Conservation (phyloP, 2,888 invertebrate genomes). For the Pandemis heparana region DNA sequence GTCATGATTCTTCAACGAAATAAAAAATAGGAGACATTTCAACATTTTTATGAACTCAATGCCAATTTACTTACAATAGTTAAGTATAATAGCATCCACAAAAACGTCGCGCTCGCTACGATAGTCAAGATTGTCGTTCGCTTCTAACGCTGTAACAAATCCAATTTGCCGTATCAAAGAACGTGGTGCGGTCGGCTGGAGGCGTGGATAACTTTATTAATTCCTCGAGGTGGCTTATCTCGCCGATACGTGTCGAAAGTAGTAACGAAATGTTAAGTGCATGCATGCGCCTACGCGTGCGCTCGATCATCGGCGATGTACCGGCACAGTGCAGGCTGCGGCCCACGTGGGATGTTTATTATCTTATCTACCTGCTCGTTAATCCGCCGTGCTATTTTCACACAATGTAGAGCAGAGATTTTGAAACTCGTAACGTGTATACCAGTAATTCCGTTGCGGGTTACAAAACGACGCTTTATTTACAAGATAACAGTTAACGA, state of each 20-base stretch:
- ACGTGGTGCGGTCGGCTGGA: slow-evolving; percentile 53
- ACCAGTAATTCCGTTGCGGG: slow-evolving; percentile 47
- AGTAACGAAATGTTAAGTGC: slow-evolving; percentile 73
- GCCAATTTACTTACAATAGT: slow-evolving; percentile 21
- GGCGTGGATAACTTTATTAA: slow-evolving; percentile 70
- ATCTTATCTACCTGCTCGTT: slow-evolving; percentile 75
- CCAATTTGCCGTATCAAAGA: slow-evolving; percentile 52
- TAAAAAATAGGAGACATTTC: slow-evolving; percentile 15
- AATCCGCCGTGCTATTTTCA: slow-evolving; percentile 74
- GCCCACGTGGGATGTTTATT: slow-evolving; percentile 74
- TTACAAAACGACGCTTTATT: slow-evolving; percentile 48
- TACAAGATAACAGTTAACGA: slow-evolving; percentile 1
- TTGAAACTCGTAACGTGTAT: slow-evolving; percentile 55
- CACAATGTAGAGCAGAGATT: slow-evolving; percentile 65
- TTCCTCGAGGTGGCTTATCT: slow-evolving; percentile 61
- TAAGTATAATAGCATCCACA: slow-evolving; percentile 19
- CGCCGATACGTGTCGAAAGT: slow-evolving; percentile 69
- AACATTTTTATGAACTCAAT: not conserved
- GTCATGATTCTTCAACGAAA: slow-evolving; percentile 10
- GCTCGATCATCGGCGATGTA: slow-evolving; percentile 33
- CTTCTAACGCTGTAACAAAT: slow-evolving; percentile 30
- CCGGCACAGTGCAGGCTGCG: slow-evolving; percentile 44
- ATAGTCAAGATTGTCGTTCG: slow-evolving; percentile 22
- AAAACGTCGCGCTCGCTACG: slow-evolving; percentile 10
- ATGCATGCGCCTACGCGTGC: slow-evolving; percentile 65